phyloP scores from a whole-genome alignment of 2,113 vertebrate genomes.

The Eulacestoma nigropectus region DNA sequence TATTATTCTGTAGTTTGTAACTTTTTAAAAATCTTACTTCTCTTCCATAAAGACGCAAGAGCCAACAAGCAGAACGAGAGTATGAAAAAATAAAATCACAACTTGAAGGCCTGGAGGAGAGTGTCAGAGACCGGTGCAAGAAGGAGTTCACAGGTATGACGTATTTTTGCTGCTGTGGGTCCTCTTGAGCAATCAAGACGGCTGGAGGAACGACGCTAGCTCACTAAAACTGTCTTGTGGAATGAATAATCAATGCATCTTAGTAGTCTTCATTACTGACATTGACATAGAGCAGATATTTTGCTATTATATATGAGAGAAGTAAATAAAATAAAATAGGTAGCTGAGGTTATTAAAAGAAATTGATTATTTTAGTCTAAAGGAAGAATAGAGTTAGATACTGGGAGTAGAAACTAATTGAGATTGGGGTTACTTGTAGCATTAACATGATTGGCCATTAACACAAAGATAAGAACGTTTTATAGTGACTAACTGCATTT shows the following conservation, averaged over 20 bases:
- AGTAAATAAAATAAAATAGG: not conserved
- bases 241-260: not conserved
- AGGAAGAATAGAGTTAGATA: not conserved
- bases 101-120: conserved; percentile 92
- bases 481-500: not conserved
- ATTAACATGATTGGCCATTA: not conserved
- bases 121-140: conserved; percentile 94
- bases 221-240: not conserved
- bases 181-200: not conserved
- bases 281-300: not conserved
- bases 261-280: not conserved
- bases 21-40: not conserved
- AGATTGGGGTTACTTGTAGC: not conserved
- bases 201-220: not conserved
- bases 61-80: conserved; percentile 92
- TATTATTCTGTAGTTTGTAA: not conserved
- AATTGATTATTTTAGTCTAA: not conserved
- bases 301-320: not conserved
- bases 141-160: conserved; percentile 92
- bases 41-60: conserved; percentile 83
- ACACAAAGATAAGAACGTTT: not conserved
- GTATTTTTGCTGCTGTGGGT: not conserved
- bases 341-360: not conserved
- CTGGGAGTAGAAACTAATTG: not conserved
- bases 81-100: conserved; percentile 96